phyloP scores from a whole-genome alignment of 2,888 invertebrate species.

The Orthosia gracilis region DNA sequence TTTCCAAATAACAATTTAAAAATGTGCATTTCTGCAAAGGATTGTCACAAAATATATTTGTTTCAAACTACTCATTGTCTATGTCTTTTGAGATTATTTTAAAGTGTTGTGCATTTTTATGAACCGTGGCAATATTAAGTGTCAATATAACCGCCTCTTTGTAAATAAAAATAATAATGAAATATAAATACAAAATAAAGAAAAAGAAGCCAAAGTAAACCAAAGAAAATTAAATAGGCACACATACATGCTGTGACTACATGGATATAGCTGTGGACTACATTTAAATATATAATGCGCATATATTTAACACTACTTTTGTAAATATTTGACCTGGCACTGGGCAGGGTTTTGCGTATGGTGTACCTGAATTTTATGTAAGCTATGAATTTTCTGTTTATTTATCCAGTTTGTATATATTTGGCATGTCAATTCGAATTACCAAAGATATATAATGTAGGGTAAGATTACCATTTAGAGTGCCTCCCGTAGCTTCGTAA shows the following conservation, averaged over 20 bases:
- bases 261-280: conserved; percentile 47
- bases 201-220: conserved; percentile 63
- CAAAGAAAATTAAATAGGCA: conserved; percentile 49
- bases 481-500: too few relatives aligned
- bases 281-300: conserved; percentile 34
- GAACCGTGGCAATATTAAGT: conserved; percentile 32
- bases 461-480: too few relatives aligned
- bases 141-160: conserved; percentile 72
- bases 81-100: background rate
- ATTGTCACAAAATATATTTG: conserved; percentile 7
- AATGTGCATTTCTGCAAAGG: conserved; percentile 12
- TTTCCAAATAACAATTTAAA: background rate
- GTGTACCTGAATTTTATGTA: background rate
- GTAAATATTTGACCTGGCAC: background rate
- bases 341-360: too few relatives aligned
- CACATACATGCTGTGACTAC: conserved; percentile 71
- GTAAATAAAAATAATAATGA: conserved; percentile 69
- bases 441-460: background rate
- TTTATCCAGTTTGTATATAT: background rate
- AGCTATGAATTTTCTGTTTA: background rate
- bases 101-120: conserved; percentile 24
- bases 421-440: background rate
- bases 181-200: conserved; percentile 60
- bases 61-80: background rate
- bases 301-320: conserved; percentile 14